These are phyloP conservation scores for Adelges cooleyi DNA, from an alignment of 1,140 invertebrate genomes.

Conservation along the genomic window DNA sequence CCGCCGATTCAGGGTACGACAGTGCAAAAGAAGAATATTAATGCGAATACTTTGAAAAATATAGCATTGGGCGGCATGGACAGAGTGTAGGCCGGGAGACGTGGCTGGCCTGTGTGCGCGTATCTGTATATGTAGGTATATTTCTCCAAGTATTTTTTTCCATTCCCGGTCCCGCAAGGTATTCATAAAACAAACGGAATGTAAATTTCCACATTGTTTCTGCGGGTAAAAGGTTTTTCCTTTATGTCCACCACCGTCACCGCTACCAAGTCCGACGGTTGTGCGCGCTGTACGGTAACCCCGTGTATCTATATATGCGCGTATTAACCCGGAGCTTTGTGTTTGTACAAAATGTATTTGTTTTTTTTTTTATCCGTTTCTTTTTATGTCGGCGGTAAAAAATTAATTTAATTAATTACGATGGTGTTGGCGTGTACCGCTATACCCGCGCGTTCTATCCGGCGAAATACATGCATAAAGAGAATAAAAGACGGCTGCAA, in stretches of 20 bases:
- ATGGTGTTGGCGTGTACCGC: neutral
- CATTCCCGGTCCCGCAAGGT: constrained; percentile 12
- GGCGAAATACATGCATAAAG: no score
- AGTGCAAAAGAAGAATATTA: constrained; percentile 16
- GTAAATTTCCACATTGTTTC: constrained; percentile 28
- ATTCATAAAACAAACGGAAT: constrained; percentile 23
- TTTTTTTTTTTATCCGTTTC: neutral
- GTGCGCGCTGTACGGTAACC: no score
- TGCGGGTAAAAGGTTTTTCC: constrained; percentile 23
- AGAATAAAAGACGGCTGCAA: no score
- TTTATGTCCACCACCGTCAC: neutral
- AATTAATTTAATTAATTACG: constrained; percentile 29
- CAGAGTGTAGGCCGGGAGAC: neutral
- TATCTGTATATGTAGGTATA: neutral
- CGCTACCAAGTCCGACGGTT: no score
- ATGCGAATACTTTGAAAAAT: constrained; percentile 13
- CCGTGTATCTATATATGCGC: neutral
- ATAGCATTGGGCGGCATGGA: constrained; percentile 9
- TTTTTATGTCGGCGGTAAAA: constrained; percentile 11
- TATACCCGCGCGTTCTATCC: no score
- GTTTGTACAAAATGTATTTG: constrained; percentile 22
- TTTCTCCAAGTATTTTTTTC: constrained; percentile 16
- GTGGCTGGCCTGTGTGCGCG: neutral
- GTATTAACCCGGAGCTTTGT: constrained; percentile 17
- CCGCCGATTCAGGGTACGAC: neutral